Evolutionary conservation across 2,113 vertebrate species (phyloP).

Genomic region (Proteles cristata): DNA sequence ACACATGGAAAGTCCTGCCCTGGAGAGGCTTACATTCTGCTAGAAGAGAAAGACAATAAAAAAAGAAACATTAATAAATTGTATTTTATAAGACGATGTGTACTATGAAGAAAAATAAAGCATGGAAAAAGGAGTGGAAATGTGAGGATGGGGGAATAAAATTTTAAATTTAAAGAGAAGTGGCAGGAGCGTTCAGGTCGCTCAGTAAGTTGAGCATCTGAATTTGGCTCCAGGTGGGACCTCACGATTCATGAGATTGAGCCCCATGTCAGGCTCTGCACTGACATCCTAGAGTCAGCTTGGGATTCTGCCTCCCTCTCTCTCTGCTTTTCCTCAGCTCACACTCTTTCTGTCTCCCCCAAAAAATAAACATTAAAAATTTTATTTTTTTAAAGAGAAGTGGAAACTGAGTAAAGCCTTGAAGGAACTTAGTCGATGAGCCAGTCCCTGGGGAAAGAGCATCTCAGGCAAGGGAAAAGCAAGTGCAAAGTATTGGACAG

Average conservation of each 20-base stretch:
- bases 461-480: background rate
- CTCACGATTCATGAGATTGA: too few relatives aligned
- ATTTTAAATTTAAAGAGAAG: background rate
- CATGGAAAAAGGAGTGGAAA: background rate
- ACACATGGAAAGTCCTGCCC: too few relatives aligned
- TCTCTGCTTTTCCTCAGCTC: too few relatives aligned
- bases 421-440: background rate
- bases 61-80: background rate
- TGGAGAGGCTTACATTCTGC: background rate
- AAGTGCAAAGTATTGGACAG: accelerated
- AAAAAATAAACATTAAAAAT: too few relatives aligned
- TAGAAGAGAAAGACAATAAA: background rate
- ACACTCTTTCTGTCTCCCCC: too few relatives aligned
- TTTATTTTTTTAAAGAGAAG: background rate
- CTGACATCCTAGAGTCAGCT: too few relatives aligned
- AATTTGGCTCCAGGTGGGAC: too few relatives aligned
- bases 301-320: too few relatives aligned
- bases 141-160: background rate
- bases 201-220: too few relatives aligned
- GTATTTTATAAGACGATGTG: background rate
- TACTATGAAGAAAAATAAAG: background rate
- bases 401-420: background rate
- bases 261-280: too few relatives aligned
- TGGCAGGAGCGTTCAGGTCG: too few relatives aligned
- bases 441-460: too few relatives aligned